These are phyloP conservation scores for Oryzaephilus surinamensis DNA, from an alignment of 1,140 invertebrate species.

Conservation along the genomic window DNA sequence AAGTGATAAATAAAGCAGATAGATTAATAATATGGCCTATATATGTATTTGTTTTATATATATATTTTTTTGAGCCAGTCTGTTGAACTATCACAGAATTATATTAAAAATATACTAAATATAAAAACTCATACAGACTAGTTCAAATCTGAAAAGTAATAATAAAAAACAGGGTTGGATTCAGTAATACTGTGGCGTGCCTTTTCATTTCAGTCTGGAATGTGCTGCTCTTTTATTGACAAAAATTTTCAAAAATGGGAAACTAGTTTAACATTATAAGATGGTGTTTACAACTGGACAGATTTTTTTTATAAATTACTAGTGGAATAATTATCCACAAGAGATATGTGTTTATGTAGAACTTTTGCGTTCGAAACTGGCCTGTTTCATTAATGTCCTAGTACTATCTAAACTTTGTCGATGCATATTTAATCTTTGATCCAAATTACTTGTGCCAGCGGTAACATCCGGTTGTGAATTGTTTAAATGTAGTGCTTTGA, in stretches of 20 bases:
- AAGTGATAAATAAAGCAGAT: no score
- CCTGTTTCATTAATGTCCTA: conserved; percentile 15
- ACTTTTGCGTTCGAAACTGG: conserved; percentile 25
- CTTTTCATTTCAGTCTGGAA: background rate
- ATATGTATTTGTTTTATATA: no score
- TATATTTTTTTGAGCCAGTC: conserved; percentile 21
- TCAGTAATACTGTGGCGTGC: background rate
- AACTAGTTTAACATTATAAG: conserved; percentile 1
- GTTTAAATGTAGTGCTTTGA: conserved; percentile 26
- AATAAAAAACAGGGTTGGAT: background rate
- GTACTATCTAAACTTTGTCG: conserved; percentile 25
- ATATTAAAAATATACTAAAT: background rate
- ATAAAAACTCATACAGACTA: background rate
- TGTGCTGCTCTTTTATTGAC: background rate
- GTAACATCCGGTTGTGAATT: conserved; percentile 10
- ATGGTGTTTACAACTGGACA: background rate
- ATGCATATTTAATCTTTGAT: conserved; percentile 12
- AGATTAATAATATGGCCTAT: no score
- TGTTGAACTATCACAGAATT: conserved; percentile 27
- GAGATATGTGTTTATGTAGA: conserved; percentile 25
- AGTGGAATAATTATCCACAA: background rate
- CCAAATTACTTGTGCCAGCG: background rate
- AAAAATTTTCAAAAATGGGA: background rate
- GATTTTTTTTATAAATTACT: background rate
- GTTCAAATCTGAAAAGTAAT: background rate